Percentiles rank a stretch among this genome's conserved stretches.
These are phyloP conservation scores for Brachystomella parvula DNA, from an alignment of 1,140 invertebrate species.

Conservation along the genomic window DNA sequence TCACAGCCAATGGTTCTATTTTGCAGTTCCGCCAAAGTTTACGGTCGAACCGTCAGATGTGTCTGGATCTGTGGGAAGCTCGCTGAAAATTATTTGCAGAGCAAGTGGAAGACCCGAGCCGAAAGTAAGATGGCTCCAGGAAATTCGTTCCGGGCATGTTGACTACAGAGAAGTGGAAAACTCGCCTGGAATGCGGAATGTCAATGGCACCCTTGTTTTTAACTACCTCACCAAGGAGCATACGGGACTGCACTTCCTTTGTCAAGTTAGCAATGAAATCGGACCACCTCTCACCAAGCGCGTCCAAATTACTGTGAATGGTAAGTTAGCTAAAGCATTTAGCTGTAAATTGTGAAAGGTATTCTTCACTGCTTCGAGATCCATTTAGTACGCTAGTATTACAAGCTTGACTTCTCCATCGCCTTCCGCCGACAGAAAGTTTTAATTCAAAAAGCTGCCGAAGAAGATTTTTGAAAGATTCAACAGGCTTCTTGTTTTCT, in stretches of 20 bases:
- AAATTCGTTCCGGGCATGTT: not conserved
- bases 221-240: not conserved
- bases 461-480: too few species aligned
- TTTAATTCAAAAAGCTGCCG: too few species aligned
- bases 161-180: not conserved
- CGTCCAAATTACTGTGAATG: not conserved
- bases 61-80: not conserved
- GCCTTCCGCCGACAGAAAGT: too few species aligned
- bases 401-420: too few species aligned
- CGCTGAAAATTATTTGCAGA: not conserved
- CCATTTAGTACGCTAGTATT: too few species aligned
- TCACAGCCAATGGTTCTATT: too few species aligned
- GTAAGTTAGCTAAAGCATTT: not conserved
- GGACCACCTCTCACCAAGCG: not conserved
- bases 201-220: not conserved
- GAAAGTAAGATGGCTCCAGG: not conserved
- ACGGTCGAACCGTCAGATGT: not conserved
- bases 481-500: too few species aligned
- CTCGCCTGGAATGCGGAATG: not conserved
- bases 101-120: not conserved
- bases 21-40: constrained; percentile 6
- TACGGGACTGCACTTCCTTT: not conserved
- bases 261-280: not conserved
- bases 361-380: too few species aligned
- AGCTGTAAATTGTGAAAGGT: too few species aligned